These are phyloP conservation scores for Pachypsylla venusta DNA, from an alignment of 1,140 invertebrate species.

Conservation along the genomic window DNA sequence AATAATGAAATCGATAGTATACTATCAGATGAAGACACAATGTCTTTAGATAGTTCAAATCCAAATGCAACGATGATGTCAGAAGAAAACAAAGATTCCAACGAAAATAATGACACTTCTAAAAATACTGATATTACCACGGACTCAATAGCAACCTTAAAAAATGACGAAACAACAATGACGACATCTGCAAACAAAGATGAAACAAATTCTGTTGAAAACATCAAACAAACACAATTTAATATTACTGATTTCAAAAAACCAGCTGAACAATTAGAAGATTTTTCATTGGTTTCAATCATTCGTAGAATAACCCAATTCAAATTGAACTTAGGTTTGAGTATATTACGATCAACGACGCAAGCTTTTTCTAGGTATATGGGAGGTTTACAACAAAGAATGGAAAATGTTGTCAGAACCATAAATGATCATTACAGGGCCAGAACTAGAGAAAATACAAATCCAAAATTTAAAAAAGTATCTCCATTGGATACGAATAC, in stretches of 20 bases:
- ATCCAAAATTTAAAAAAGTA: not conserved
- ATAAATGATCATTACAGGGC: slow-evolving; percentile 1
- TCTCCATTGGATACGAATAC: not conserved
- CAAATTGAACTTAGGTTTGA: slow-evolving; percentile 36
- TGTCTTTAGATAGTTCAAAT: not conserved
- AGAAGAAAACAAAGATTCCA: slow-evolving; percentile 22
- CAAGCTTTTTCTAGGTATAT: slow-evolving; percentile 36
- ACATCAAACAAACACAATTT: not conserved
- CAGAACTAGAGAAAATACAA: not conserved
- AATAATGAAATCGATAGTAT: slow-evolving; percentile 21
- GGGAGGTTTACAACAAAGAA: slow-evolving; percentile 34
- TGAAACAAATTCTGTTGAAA: not conserved
- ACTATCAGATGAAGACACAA: slow-evolving; percentile 20
- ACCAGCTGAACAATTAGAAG: slow-evolving; percentile 1
- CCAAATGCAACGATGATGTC: not conserved
- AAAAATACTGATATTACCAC: slow-evolving; percentile 20
- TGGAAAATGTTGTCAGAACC: slow-evolving; percentile 28
- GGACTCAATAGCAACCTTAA: slow-evolving; percentile 1
- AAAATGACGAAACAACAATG: not conserved
- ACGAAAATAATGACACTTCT: slow-evolving; percentile 22
- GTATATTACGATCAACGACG: slow-evolving; percentile 34
- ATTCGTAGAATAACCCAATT: slow-evolving; percentile 35
- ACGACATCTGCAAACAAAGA: not conserved
- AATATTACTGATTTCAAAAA: slow-evolving; percentile 7
- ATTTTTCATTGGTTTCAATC: slow-evolving; percentile 32